Evolutionary conservation across 2,888 invertebrate species (phyloP).

Genomic region (Caenorhabditis sulstoni): DNA sequence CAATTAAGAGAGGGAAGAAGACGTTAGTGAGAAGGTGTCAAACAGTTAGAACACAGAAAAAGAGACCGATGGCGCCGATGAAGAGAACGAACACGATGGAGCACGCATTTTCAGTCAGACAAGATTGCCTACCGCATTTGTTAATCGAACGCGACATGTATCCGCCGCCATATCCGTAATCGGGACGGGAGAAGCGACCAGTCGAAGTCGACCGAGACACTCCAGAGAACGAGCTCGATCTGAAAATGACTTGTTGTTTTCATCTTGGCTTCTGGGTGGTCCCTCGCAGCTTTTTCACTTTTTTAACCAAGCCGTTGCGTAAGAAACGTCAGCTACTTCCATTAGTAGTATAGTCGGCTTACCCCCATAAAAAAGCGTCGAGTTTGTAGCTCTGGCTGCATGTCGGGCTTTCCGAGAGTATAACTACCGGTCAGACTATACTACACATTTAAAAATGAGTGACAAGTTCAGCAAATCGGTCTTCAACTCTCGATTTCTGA

Average conservation of each 20-base stretch:
- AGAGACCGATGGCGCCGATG: conserved; percentile 59
- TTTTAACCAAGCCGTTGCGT: neutral
- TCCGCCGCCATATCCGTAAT: conserved; percentile 79
- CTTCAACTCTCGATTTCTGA: conserved; percentile 6
- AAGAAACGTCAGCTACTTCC: neutral
- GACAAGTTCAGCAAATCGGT: neutral
- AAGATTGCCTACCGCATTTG: conserved; percentile 73
- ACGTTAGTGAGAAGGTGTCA: conserved; percentile 39
- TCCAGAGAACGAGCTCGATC: conserved; percentile 75
- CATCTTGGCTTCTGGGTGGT: neutral
- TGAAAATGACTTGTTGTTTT: conserved; percentile 36
- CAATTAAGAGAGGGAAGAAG: neutral
- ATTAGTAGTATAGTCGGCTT: conserved; percentile 10
- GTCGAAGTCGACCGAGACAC: conserved; percentile 62
- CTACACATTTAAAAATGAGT: conserved; percentile 22
- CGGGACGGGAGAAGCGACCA: conserved; percentile 69
- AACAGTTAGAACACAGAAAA: conserved; percentile 54
- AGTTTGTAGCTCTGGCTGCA: neutral
- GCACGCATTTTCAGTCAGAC: conserved; percentile 48
- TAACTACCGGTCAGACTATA: conserved; percentile 32
- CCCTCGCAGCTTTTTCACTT: neutral
- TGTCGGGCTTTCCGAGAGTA: conserved; percentile 11
- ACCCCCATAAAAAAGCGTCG: conserved; percentile 9
- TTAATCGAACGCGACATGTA: conserved; percentile 78
- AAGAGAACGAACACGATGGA: conserved; percentile 49